Base-by-base conservation (phyloP, 2,797 vertebrate species). In the Typhlichthys subterraneus region DNA sequence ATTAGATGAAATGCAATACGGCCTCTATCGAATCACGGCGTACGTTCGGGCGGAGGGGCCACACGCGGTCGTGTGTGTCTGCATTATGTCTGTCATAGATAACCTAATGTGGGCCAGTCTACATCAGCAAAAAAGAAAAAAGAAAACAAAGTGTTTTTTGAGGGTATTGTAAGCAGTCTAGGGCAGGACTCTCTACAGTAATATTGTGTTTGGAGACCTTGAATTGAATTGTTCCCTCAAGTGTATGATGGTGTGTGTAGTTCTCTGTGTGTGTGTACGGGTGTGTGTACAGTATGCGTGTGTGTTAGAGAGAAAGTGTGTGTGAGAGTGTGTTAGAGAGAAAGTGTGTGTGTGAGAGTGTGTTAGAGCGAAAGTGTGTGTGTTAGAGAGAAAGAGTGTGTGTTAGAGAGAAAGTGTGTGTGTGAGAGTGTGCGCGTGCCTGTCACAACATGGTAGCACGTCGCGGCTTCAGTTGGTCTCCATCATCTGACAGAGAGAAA, bases 1-100 rank as follows among this genome's bases (percentile, higher is more conserved):
- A 84, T 83, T 86, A 75, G 72, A 77, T 69, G 82, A 80, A 85
- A 87, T 72, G 60, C 65, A 69, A 87, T 76, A 77, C 70, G 65
- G 69, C 67, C 74, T 59, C 58, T 67, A 67, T 80, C 59, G 67
- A 64, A 72, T 61, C 33, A 1, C 8, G 62, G 46, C 19, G 23
- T 53, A 12, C 23, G 52, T 2, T 69, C 67, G 61, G 77, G 53
- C 73, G 71, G 84, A 82, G 65, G 75, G 81, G 68, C 69, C 67
- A 69, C 50, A 67, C 55, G 51, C 64, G 53, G 23, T 29, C 59
- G 59, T 62, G 59, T 46, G 13, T 69, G 51, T 75, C 45, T 54
- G 55, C 56, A 56, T 77, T 73, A 72, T 59, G 46, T 53, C 60
- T 66, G 49, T 76, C 71, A 75, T 71, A 71, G 64, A 73, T 85